Base-by-base conservation (phyloP, 1,140 invertebrate genomes). In the Drosophila serrata region DNA sequence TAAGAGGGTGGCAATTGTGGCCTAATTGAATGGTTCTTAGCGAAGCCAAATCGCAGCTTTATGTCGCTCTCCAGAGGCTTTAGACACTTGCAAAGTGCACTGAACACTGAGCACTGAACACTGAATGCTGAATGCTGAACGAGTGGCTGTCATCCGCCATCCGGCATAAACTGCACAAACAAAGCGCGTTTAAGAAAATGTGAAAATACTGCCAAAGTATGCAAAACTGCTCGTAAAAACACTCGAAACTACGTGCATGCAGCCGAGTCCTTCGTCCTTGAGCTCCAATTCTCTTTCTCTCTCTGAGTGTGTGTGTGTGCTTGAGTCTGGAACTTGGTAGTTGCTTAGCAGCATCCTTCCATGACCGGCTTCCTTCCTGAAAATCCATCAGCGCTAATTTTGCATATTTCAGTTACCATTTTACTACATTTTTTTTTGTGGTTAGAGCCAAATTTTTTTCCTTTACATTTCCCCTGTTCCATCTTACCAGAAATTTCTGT, bases 381-480 rank as follows among this genome's bases (percentile, higher is more conserved):
- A 75, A 90, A 90, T 90, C 85, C 85, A 90, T 90, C 85, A 90
- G 78, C 81, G 85, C 85, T 90, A 90, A 90, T 90, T 90, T 90
- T 90, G 85, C 85, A 90, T 90, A 90, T 90, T 90, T 90, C 79
- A 90, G 80, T 78, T 79, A 73, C 48, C 60, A 65, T 78, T 70
- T 82, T 69, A 72, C 62, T 63, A 39, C 7, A 37, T 40, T 31
- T 15, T 42, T 15, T 48, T 24, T 43, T 19, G 29, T 40, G 51
- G 51, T 37, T 24, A 5, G 33, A 4, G 19, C 51, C 37, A 55
- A 19, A 24, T 45, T 55, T 56, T 35, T 65, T 58, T 45, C 6
- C 35, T 29, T 31, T 0, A n/a, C 22, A 11, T 51, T 22, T 59
- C 55, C 31, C 48, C 48, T n/a, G 24, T 27, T 42, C 15, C 24